A percentile compares a stretch with the other conserved stretches of the same genome.
phyloP scores from a whole-genome alignment of 2,113 vertebrate genomes.

The Clinocottus analis region DNA sequence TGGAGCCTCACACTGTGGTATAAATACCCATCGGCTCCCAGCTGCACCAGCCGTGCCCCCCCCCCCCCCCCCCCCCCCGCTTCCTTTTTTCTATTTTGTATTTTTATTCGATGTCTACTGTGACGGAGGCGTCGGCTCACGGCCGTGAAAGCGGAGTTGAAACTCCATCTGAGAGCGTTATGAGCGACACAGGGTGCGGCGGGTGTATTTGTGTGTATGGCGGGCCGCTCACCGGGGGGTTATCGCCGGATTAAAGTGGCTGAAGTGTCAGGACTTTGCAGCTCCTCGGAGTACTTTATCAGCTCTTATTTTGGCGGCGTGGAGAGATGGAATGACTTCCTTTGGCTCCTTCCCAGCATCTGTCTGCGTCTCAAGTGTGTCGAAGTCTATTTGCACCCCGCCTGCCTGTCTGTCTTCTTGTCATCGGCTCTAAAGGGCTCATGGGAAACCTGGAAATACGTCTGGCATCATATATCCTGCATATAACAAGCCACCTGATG shows the following conservation, averaged over 20 bases:
- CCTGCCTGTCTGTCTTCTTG: constrained; percentile 22
- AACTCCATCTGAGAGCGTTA: constrained; percentile 43
- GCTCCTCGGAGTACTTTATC: constrained; percentile 42
- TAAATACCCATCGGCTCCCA: constrained; percentile 31
- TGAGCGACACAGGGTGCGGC: background rate
- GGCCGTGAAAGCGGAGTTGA: constrained; percentile 40
- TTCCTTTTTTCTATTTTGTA: background rate
- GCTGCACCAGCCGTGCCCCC: background rate
- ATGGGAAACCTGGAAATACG: background rate
- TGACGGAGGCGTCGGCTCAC: constrained; percentile 39
- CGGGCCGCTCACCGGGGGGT: constrained; percentile 18
- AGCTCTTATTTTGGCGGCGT: constrained; percentile 61
- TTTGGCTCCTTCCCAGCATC: constrained; percentile 34
- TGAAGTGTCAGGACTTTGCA: constrained; percentile 66
- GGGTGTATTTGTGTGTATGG: background rate
- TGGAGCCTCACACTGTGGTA: constrained; percentile 25
- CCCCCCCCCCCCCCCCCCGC: no score
- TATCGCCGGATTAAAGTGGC: constrained; percentile 55
- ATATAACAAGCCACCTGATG: no score
- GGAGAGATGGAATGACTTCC: constrained; percentile 47
- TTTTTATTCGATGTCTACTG: constrained; percentile 24
- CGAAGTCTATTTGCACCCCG: constrained; percentile 12
- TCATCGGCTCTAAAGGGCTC: background rate
- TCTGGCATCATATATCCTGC: background rate
- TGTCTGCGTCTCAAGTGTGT: constrained; percentile 42